These are phyloP conservation scores for Helarctos malayanus DNA, from an alignment of 2,797 vertebrate genomes.

Conservation along the genomic window DNA sequence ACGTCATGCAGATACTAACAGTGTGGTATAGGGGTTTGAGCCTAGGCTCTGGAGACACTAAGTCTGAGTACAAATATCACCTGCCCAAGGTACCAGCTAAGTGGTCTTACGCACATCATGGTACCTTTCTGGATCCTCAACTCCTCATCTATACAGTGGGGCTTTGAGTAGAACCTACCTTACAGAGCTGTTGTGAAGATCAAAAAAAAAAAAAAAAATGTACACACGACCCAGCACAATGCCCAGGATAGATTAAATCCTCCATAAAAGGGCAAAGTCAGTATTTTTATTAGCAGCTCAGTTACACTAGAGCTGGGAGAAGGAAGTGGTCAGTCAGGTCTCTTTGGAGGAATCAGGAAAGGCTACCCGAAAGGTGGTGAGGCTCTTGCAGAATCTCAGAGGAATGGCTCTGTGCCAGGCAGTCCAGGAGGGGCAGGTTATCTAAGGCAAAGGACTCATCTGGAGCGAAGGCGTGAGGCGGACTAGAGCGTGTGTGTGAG, in stretches of 20 bases:
- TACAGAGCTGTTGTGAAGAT: background rate
- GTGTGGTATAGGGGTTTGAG: background rate
- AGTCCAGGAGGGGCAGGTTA: background rate
- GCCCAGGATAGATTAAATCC: background rate
- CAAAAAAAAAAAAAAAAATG: background rate
- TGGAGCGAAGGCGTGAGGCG: background rate
- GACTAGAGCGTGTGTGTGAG: background rate
- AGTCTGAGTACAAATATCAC: background rate
- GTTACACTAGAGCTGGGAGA: background rate
- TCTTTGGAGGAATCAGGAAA: background rate
- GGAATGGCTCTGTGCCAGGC: background rate
- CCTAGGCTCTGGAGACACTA: background rate
- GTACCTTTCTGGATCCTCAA: background rate
- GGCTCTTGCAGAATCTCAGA: background rate
- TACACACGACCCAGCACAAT: background rate
- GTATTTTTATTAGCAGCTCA: background rate
- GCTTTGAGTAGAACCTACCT: background rate
- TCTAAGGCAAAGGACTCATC: constrained; percentile 18
- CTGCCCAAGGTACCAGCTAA: background rate
- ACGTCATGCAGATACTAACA: background rate
- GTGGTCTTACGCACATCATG: no score
- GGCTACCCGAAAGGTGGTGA: background rate
- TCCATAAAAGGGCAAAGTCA: background rate
- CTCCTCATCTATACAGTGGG: background rate
- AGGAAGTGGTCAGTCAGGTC: background rate